Base-by-base conservation (phyloP, 2,797 vertebrate genomes). In the Gambusia yucatana region DNA sequence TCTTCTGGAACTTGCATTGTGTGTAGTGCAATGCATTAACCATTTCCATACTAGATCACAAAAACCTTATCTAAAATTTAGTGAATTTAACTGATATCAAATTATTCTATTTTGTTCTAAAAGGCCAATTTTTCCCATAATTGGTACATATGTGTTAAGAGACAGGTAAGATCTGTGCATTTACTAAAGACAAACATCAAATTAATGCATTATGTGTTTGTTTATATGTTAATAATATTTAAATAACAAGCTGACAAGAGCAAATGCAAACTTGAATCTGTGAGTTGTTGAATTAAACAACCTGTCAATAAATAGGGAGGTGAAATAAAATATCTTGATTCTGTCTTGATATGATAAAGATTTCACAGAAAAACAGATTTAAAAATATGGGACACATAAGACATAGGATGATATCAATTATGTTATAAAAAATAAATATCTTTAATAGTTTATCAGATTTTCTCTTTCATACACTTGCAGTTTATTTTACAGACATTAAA, bases 351-450 rank as follows among this genome's bases (percentile, higher is more conserved):
- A 55, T 39, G 20, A 41, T 30, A 50, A 28, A 57, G 0, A 11
- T 7, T 8, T 55, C 41, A 41, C 3, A 50, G 2, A 77, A 69
- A 52, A 25, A 73, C 13, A 65, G 72, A 44, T 74, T 30, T 61
- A 65, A 81, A 65, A 33, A 73, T 70, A 4, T 28, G 48, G 10
- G 5, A 73, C 20, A 74, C 57, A 11, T 28, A n/a, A 44, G 25
- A 71, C 67, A 87, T 63, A 84, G 55, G 82, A 72, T 47, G 50
- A 77, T 75, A 81, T 83, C 43, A 55, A 79, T 14, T 82, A 57
- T 91, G 69, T 94, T 93, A 93, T 86, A 94, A 96, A 96, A 96
- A 96, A 94, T 96, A 96, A 90, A 96, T 52, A 89, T 94, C 93
- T 95, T 96, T 96, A 96, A 95, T 96, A 92, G 84, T 91, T 88